phyloP scores from a whole-genome alignment of 35 echinoderm and acorn worm genomes.

The Amphiura filiformis region DNA sequence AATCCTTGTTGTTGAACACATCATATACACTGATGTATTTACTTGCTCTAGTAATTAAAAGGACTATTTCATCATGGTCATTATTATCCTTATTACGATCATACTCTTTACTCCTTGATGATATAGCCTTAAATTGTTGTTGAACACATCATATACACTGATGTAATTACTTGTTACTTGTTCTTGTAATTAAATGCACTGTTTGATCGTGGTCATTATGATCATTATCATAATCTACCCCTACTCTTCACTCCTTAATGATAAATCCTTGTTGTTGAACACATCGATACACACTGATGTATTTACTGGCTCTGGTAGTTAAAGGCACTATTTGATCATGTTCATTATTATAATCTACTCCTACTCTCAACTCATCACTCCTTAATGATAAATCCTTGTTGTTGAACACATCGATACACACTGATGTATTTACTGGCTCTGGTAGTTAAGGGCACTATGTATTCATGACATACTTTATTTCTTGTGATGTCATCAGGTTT shows the following conservation, averaged over 20 bases:
- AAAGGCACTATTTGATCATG: slow-evolving; percentile 51
- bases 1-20: slow-evolving; percentile 24
- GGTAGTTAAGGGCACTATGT: slow-evolving; percentile 53
- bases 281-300: slow-evolving; percentile 39
- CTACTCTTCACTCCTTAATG: no score
- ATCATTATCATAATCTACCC: no score
- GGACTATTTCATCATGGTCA: slow-evolving; percentile 39
- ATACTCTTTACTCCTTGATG: no score
- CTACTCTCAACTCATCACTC: neutral
- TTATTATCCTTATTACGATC: no score
- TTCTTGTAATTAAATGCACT: no score
- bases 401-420: slow-evolving; percentile 23
- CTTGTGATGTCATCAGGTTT: slow-evolving; percentile 30
- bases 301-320: slow-evolving; percentile 49
- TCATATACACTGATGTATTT: slow-evolving; percentile 47
- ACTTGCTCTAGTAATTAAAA: slow-evolving; percentile 51
- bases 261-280: slow-evolving; percentile 27
- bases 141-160: no score
- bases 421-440: slow-evolving; percentile 50
- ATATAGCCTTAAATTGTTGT: no score
- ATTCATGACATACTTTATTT: slow-evolving; percentile 33
- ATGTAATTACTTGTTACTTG: no score
- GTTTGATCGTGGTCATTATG: no score
- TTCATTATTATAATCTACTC: no score
- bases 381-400: slow-evolving; percentile 28